Base-by-base conservation (phyloP, 2,797 vertebrate species). In the Alca torda region DNA sequence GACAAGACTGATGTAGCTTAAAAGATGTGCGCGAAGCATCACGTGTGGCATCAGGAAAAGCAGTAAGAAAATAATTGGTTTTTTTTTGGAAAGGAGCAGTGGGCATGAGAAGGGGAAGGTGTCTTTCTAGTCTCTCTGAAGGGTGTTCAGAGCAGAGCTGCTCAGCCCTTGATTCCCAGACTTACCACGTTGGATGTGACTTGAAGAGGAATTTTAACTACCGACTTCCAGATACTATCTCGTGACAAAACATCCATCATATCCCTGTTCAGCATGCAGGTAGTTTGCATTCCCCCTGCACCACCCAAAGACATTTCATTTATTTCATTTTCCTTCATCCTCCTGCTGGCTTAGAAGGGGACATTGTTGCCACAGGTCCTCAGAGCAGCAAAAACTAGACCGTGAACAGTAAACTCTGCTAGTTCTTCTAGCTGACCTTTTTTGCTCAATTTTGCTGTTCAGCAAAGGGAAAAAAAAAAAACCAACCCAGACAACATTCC, bases 31-130 rank as follows among this genome's bases (percentile, higher is more conserved):
- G 16, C 31, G 43, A 90, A 82, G 43, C 54, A 84, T 25, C 60
- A 41, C 11, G 2, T 1, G 16, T 11, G 10, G 39, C 13, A 76
- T 16, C 3, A 7, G 67, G 50, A 93, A 82, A 87, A 60, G n/a
- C 14, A 59, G 28, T 7, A 43, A n/a, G 35, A 51, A 77, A 77
- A 54, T 12, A 31, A 46, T 61, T 39, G 25, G 0, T 20, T 7
- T 23, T 13, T 28, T 33, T 85, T 78, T 43, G 37, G 16, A 56
- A 68, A 56, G 41, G 17, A 90, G n/a, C 13, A 51, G 35, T 13
- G 4, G 19, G n/a, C 1, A 0, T 1, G 1, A 41, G 56, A 56
- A 79, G 12, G 21, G 14, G 16, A 25, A 77, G 11, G 16, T n/a
- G 17, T 48, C 64, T 51, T 61, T 11, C 16, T 10, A 41, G 12